Base-by-base conservation (phyloP, 2,113 vertebrate genomes). In the Chamaetylas fuelleborni region DNA sequence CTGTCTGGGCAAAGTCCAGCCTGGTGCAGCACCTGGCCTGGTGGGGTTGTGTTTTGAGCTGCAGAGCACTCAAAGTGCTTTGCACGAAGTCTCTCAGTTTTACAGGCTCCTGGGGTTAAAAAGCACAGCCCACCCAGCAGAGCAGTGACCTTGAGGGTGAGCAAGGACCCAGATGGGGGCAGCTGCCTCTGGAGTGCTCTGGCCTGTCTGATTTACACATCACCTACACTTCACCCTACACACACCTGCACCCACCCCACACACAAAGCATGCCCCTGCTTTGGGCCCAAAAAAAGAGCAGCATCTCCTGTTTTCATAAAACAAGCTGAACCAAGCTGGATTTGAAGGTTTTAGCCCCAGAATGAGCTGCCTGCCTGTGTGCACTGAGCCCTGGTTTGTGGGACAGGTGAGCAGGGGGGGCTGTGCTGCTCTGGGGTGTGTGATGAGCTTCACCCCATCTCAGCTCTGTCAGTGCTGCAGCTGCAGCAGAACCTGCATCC, bases 391-490 rank as follows among this genome's bases (percentile, higher is more conserved):
- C 9, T 8, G 6, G 33, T 28, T 11, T 3, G 8, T 19, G 62
- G 34, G 11, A 19, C 17, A 5, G 29, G 25, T 4, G 73, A 38
- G 50, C 57, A 62, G 38, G 58, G 31, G 12, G 22, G 48, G 40
- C 40, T 1, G 25, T 31, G 67, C 48, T 40, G 57, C 33, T 20
- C 17, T 26, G 43, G 45, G 24, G 2, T 45, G 70, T 14, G 51
- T 16, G 51, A 31, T 0, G 23, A 84, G 64, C 14, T 36, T 45
- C 54, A 16, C 12, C 20, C 33, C 0, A 0, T 36, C 76, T 42
- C 79, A 48, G 88, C 43, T 29, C 6, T 4, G 3, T 19, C 31
- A 4, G 14, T 22, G 58, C 22, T 36, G 50, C 57, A 10, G 29
- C 16, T n/a, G 72, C 82, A 66, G 82, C 51, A 22, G 79, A 38